Evolutionary conservation across 2,113 vertebrate genomes (phyloP).

Genomic region (Geothlypis trichas): DNA sequence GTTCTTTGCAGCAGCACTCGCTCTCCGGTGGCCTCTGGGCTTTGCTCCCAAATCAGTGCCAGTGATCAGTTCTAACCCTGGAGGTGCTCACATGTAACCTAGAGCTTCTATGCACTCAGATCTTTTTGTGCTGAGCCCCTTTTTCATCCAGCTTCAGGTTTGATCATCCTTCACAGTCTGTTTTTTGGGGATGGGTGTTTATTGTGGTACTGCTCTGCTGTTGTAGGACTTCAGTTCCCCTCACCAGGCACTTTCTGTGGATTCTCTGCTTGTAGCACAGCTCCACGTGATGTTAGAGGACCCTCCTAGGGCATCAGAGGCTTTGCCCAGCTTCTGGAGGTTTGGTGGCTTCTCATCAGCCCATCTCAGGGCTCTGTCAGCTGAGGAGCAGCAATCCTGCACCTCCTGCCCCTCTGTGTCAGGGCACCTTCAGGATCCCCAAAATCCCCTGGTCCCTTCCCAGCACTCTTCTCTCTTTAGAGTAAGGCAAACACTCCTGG

Average conservation of each 20-base stretch:
- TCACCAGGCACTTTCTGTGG: background rate
- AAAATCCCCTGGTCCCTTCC: background rate
- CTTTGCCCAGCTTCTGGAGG: background rate
- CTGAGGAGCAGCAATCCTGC: background rate
- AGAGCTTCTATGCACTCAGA: background rate
- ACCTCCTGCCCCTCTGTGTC: background rate
- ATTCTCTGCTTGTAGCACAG: background rate
- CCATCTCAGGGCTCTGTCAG: background rate
- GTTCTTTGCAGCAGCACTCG: background rate
- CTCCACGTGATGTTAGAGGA: background rate
- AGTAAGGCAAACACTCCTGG: slow-evolving; percentile 17
- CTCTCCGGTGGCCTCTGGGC: slow-evolving; percentile 10
- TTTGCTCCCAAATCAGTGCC: background rate
- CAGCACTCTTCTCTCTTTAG: slow-evolving; percentile 17
- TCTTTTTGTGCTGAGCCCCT: slow-evolving; percentile 32
- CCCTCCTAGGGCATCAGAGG: slow-evolving; percentile 4
- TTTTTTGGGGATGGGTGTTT: background rate
- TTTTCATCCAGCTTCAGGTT: background rate
- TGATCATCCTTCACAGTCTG: background rate
- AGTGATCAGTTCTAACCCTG: background rate
- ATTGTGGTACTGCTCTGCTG: background rate
- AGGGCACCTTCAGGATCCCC: background rate
- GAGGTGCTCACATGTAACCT: background rate
- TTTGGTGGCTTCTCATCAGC: background rate
- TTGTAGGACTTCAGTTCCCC: slow-evolving; percentile 36